Base-by-base conservation (phyloP, 1,140 invertebrate species). In the Lepidotrigona ventralis region DNA sequence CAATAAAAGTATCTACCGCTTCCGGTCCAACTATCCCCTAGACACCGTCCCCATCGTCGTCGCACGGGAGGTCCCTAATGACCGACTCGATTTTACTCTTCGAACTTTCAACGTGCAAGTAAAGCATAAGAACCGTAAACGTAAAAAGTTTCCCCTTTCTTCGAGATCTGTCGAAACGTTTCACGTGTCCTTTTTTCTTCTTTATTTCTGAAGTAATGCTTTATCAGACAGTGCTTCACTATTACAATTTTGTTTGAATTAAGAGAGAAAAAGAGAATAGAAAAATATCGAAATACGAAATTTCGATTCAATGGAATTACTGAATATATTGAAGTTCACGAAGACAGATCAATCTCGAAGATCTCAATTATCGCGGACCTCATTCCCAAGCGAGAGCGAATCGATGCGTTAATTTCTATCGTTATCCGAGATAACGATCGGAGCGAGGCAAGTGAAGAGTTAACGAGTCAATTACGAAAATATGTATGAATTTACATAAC, bases 1-100 rank as follows among this genome's bases (percentile, higher is more conserved):
- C 26, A 73, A 33, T 73, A 73, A 73, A 73, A 69, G 33, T 46
- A 69, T 69, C 68, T 33, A 46, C 68, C 68, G 14, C 33, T 51
- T 21, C 33, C 19, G 12, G 46, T 21, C 68, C 11, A 46, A 23
- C 68, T 69, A 69, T 21, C 68, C 68, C 39, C 68, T 68, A 39
- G 66, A 68, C 19, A 26, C 26, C 11, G 53, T 54, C 29, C 26
- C 26, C 26, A 33, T 12, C 33, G 23, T 66, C 26, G 0, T 69
- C 39, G n/a, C 68, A 69, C 68, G 33, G 33, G 68, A 26, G 46
- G 39, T 53, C 70, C 46, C 15, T 71, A 71, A 71, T 71, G 46
- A 71, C 46, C 70, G n/a, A 46, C 15, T 23, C 23, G 19, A 53
- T 46, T n/a, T 9, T 15, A 19, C 33, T 69, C 68, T 29, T 21